Conservation (phyloP, 1,140 invertebrate genomes). For the Penaeus vannamei region DNA sequence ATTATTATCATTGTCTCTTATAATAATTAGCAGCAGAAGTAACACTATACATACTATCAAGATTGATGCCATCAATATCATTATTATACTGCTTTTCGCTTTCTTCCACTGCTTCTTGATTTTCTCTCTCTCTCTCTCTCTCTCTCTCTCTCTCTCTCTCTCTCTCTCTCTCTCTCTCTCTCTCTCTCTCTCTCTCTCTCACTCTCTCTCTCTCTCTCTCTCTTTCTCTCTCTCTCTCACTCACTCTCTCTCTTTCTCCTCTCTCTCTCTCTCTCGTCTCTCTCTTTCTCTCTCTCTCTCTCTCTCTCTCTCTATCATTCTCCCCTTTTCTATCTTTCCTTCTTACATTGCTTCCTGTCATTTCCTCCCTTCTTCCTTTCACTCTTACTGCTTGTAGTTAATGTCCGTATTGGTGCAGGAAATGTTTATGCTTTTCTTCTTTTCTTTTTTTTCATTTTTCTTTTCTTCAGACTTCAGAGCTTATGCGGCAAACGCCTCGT, state of each 20-base stretch:
- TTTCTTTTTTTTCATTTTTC: no score
- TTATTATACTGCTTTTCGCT: background rate
- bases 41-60: background rate
- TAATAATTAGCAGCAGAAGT: background rate
- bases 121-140: background rate
- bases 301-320: no score
- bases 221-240: background rate
- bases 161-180: background rate
- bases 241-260: background rate
- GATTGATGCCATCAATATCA: background rate
- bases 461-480: no score
- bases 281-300: background rate
- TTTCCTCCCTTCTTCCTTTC: no score
- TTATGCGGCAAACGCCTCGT: no score
- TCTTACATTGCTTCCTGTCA: no score
- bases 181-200: background rate
- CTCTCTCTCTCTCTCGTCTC: background rate
- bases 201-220: background rate
- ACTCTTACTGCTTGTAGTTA: no score
- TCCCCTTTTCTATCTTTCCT: no score
- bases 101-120: background rate
- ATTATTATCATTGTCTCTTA: background rate
- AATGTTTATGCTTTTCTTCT: no score
- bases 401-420: no score
- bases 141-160: background rate